Evolutionary conservation across 1,140 invertebrate genomes (phyloP).

Genomic region (Chironomus tepperi): DNA sequence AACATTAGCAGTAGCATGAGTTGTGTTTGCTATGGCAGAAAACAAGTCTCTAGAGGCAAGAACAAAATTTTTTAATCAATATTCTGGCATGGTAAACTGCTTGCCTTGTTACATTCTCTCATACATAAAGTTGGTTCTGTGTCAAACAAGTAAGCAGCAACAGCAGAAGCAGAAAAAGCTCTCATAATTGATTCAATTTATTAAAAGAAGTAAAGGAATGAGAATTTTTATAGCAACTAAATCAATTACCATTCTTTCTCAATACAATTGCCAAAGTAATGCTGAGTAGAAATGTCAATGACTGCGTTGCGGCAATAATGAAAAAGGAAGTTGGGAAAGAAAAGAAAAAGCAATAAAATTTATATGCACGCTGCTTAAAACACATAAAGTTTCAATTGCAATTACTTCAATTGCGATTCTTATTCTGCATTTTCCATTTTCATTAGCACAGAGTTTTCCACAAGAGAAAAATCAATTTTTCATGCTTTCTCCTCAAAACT

Average conservation of each 20-base stretch:
- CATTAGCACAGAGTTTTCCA: background rate
- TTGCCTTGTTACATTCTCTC: background rate
- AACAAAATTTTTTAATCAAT: background rate
- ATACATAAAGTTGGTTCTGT: background rate
- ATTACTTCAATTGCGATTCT: background rate
- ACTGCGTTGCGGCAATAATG: background rate
- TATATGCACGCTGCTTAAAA: background rate
- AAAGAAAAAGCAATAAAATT: background rate
- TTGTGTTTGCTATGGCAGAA: too few relatives aligned
- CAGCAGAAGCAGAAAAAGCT: background rate
- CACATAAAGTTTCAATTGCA: background rate
- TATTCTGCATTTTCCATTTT: background rate
- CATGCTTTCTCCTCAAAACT: background rate
- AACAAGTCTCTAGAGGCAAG: background rate
- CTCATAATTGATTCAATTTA: conserved; percentile 9
- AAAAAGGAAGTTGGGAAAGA: background rate
- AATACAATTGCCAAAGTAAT: background rate
- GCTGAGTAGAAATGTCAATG: background rate
- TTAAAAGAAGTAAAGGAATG: background rate
- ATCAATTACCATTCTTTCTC: background rate
- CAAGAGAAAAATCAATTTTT: background rate
- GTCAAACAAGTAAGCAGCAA: background rate
- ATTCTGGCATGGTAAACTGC: background rate
- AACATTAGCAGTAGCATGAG: background rate
- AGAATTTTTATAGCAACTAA: background rate